Evolutionary conservation across 1,140 invertebrate genomes (phyloP).

Genomic region (Nomia melanderi): DNA sequence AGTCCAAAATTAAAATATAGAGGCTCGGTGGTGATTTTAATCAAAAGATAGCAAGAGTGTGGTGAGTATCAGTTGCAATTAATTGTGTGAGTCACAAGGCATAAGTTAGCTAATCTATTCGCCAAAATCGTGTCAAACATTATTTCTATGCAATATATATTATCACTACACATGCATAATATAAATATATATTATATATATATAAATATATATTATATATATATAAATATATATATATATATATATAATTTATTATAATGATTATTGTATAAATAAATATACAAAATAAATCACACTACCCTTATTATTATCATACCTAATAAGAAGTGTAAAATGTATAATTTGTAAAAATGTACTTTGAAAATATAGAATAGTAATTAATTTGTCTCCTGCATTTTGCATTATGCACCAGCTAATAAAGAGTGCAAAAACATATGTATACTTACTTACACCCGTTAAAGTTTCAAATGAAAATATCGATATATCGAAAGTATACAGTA

Average conservation of each 20-base stretch:
- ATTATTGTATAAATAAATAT: slow-evolving; percentile 76
- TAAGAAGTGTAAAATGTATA: slow-evolving; percentile 39
- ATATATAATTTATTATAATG: slow-evolving; percentile 73
- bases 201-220: slow-evolving; percentile 75
- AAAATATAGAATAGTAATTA: slow-evolving; percentile 49
- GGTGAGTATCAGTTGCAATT: slow-evolving; percentile 64
- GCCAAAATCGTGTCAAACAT: slow-evolving; percentile 76
- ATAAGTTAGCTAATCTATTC: slow-evolving; percentile 67
- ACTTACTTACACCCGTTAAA: no score
- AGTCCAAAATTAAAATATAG: slow-evolving; percentile 68
- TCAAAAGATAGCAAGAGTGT: slow-evolving; percentile 62
- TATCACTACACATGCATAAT: slow-evolving; percentile 51
- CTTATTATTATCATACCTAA: slow-evolving; percentile 54
- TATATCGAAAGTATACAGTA: not conserved
- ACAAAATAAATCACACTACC: slow-evolving; percentile 62
- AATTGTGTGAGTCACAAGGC: slow-evolving; percentile 65
- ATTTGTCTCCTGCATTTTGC: slow-evolving; percentile 25
- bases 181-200: slow-evolving; percentile 62
- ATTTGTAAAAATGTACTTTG: slow-evolving; percentile 47
- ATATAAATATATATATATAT: slow-evolving; percentile 74
- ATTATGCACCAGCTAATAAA: slow-evolving; percentile 2
- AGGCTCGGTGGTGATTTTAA: slow-evolving; percentile 71
- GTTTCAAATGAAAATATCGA: not conserved
- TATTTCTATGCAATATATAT: slow-evolving; percentile 73
- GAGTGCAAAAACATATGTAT: not conserved